Evolutionary conservation across 2,113 vertebrate species (phyloP), one percentile per base, ranked within the genome.

Genomic region (Brevimyrus niger): DNA sequence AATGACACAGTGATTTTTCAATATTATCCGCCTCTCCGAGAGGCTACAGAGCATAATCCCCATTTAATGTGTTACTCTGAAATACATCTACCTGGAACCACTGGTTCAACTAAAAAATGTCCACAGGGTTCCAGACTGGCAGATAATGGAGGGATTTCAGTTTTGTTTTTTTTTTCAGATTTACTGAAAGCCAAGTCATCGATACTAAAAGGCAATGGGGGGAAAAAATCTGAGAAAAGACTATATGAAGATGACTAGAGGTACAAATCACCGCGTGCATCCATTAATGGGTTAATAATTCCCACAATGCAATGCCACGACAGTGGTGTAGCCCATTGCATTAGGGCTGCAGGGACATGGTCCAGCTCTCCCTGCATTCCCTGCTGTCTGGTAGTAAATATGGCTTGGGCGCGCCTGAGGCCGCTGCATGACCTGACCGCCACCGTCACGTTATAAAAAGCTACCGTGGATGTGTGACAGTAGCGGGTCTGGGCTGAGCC

Each of bases 221-320:
- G 0, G 0, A 1, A 44, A 42, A 46, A 10, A 10, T 27, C 23
- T 31, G 23, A 51, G 44, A 86, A 6, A 13, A 50, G 47, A 51
- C 13, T 17, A 46, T 11, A 48, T 27, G 21, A 46, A 50, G 84
- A 48, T 27, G 0, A 19, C 9, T 27, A 50, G 47, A 17, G 48
- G 27, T 50, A 51, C n/a, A 31, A 86, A 47, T 48, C 11, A 48
- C 44, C 94, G 94, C 53, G 44, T 58, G 27, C 46, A 31, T 86
- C 4, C 2, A 27, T 46, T 21, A 84, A 44, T 42, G 53, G 55
- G 61, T 65, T 61, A 27, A 83, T 58, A 23, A 27, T 46, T 89
- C 55, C 84, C 89, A 89, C 9, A 76, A 73, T 95, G 94, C 93
- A 93, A 69, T 80, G 92, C 89, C 89, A 93, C 90, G 15, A 44